A percentile compares a stretch with the other conserved stretches of the same genome.
Conservation (phyloP, 2,888 invertebrate species). For the Mamestra brassicae region DNA sequence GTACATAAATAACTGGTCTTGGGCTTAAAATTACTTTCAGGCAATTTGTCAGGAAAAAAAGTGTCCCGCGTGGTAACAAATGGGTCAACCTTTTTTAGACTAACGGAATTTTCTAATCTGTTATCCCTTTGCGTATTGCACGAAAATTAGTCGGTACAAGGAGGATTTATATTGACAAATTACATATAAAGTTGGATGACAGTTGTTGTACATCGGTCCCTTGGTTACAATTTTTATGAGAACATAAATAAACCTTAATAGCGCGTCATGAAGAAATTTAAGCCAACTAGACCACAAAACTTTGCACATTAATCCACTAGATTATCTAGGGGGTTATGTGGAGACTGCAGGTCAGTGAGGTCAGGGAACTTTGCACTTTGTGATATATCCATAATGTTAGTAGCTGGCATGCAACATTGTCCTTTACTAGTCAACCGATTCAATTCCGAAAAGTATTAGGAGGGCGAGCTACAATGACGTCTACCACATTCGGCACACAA, state of each 20-base stretch:
- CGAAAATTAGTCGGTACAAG: slow-evolving; percentile 68
- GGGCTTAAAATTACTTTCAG: slow-evolving; percentile 88
- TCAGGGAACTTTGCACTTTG: too few species aligned
- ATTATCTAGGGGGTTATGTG: slow-evolving; percentile 50
- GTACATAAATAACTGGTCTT: slow-evolving; percentile 87
- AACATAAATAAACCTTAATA: slow-evolving; percentile 64
- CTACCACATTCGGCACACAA: too few species aligned
- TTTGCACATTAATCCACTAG: slow-evolving; percentile 63
- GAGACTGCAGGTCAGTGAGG: too few species aligned
- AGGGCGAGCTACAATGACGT: too few species aligned
- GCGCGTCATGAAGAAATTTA: slow-evolving; percentile 61
- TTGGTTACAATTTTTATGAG: slow-evolving; percentile 60
- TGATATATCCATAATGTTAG: too few species aligned
- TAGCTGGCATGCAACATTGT: too few species aligned
- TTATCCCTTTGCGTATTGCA: slow-evolving; percentile 76
- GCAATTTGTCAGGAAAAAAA: slow-evolving; percentile 88
- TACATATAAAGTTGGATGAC: slow-evolving; percentile 60
- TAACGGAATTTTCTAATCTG: slow-evolving; percentile 84
- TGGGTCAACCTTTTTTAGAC: slow-evolving; percentile 85
- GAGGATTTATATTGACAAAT: slow-evolving; percentile 68
- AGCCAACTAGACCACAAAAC: slow-evolving; percentile 58
- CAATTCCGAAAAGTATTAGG: too few species aligned
- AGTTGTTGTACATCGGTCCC: slow-evolving; percentile 59
- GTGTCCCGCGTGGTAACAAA: slow-evolving; percentile 83
- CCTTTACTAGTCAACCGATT: too few species aligned